Conservation (phyloP, 92 coral and sea anemone species). For the Phenganax stokvisi region DNA sequence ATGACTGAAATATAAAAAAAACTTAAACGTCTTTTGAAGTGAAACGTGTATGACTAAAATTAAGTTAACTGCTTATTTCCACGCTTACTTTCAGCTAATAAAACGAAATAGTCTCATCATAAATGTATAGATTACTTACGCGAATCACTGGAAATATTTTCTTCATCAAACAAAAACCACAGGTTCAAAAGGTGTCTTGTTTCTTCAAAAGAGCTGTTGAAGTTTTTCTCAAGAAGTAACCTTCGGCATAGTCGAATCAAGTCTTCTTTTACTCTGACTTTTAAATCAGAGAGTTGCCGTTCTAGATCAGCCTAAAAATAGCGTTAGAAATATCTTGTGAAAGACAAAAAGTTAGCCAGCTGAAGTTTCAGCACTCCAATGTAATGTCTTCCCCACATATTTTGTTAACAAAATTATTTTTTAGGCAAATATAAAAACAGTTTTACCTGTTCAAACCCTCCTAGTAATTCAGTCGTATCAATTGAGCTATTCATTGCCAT, state of each 20-base stretch:
- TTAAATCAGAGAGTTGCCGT: conserved; percentile 20
- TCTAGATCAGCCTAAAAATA: conserved; percentile 22
- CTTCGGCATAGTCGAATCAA: background rate
- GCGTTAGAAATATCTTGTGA: background rate
- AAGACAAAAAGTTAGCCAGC: background rate
- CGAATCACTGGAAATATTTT: background rate
- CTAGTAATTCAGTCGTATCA: conserved; percentile 93
- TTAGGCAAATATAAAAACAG: background rate
- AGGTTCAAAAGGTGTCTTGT: background rate
- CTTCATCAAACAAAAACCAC: conserved; percentile 13
- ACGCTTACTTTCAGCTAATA: background rate
- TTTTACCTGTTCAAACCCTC: conserved; percentile 91
- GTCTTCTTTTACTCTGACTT: conserved; percentile 1
- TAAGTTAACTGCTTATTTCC: too few relatives aligned
- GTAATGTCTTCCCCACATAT: too few relatives aligned
- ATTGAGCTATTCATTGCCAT: conserved; percentile 97
- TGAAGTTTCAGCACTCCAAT: background rate
- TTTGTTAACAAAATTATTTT: background rate
- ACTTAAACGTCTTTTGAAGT: too few relatives aligned
- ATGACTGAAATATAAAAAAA: background rate
- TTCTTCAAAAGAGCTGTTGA: background rate
- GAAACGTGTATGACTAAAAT: too few relatives aligned
- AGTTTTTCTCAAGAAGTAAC: conserved; percentile 7
- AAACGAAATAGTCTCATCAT: background rate
- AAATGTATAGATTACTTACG: background rate